Base-by-base conservation (phyloP, 2,797 vertebrate species). In the Aphelocoma californica region DNA sequence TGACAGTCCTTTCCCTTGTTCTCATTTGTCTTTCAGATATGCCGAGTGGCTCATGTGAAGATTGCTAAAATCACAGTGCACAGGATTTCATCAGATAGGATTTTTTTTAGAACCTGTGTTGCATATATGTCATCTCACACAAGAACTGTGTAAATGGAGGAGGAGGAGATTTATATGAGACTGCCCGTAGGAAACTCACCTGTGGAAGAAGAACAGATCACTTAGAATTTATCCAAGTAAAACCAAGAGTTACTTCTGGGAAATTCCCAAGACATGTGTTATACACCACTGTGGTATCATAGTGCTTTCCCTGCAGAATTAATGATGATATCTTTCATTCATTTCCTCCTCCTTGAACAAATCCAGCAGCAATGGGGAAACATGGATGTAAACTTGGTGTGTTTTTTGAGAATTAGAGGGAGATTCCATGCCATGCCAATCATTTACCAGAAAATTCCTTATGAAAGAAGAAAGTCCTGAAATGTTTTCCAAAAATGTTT, bases 1-100 rank as follows among this genome's bases (percentile, higher is more conserved):
- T 97, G 95, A 95, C 95, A 93, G 91, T 94, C 95, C 88, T 95
- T 96, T 93, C 94, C 57, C 96, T 87, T 86, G 66, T 67, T 95
- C 88, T 84, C 88, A 54, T 91, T 96, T 88, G 60, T 95, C 94
- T 96, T 92, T 85, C 1, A 42, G 67, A 64, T 93, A 44, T 0
- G 0, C 60, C 8, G 73, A 53, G 60, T 18, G 66, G 51, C 28
- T 90, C 45, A 11, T 23, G 53, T 60, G 70, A 93, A 88, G 64
- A 88, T 34, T 88, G 51, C 75, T 88, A 57, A 88, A 88, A 84
- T 84, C 64, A 61, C 60, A 88, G 77, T 3, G 12, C 60, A 32
- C 8, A 14, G 64, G 56, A 28, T 83, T 91, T 92, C 70, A 56
- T 66, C 80, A 92, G 70, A 86, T 47, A 80, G 0, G 17, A 38